phyloP scores from a whole-genome alignment of 2,797 vertebrate genomes.

The Streptopelia turtur region DNA sequence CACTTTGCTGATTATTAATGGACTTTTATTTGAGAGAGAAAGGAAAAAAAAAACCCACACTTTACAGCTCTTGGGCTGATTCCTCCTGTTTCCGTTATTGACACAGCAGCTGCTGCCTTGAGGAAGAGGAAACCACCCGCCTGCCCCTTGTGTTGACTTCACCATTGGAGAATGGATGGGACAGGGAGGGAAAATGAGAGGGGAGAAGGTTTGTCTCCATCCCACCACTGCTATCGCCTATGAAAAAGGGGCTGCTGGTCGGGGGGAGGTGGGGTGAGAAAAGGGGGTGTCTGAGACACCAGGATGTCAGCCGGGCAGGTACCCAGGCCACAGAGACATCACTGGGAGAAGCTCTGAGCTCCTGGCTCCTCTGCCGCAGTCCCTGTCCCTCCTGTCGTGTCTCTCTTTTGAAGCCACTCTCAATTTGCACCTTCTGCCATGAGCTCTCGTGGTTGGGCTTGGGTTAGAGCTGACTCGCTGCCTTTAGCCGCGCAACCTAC shows the following conservation, averaged over 20 bases:
- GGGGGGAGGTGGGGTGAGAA: background rate
- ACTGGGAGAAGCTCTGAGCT: background rate
- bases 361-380: background rate
- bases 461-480: background rate
- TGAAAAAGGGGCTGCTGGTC: background rate
- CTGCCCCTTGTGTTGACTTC: background rate
- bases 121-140: background rate
- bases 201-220: background rate
- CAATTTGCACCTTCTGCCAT: background rate
- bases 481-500: background rate
- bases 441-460: background rate
- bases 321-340: background rate
- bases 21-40: background rate
- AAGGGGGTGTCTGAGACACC: background rate
- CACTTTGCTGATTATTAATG: constrained; percentile 27
- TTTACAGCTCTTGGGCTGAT: background rate
- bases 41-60: rapidly evolving
- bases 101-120: background rate
- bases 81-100: background rate
- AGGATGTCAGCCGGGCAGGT: background rate
- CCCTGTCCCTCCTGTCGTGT: background rate
- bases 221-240: background rate
- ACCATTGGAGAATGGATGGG: background rate
- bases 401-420: background rate
- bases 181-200: background rate